Base-by-base conservation (phyloP, 2,888 invertebrate genomes). In the Phortica okadai region DNA sequence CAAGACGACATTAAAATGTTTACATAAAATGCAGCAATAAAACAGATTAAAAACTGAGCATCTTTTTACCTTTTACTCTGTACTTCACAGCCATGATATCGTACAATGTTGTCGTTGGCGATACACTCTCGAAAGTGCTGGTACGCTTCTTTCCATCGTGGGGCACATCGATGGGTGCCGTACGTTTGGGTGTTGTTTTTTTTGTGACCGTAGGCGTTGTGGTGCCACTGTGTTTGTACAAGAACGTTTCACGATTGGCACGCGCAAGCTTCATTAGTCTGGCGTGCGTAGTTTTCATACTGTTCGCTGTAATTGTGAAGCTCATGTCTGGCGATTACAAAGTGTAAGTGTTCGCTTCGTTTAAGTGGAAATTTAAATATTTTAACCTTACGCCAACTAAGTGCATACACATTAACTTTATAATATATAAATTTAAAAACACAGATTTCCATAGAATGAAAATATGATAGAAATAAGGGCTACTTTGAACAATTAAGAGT, bases 101-200 rank as follows among this genome's bases (percentile, higher is more conserved):
- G 76, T 97, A 97, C 91, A 97, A 97, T 91, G 95, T 97, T 21
- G 96, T 96, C 25, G 96, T 97, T 45, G 97, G 96, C 25, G 97
- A 97, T 89, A 97, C 96, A 0, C 93, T 96, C 64, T 96, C 96
- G 16, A 96, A 96, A 92, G 95, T 97, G 21, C 92, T 96, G 76
- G 93, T 95, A n/a, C 93, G 96, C 79, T 92, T 96, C 73, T 94
- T 95, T 67, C 92, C 91, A 76, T 89, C 91, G 14, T 91, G 91
- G 90, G 91, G 91, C 76, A 81, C 89, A 74, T 92, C 91, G 73
- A 92, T 92, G 92, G 91, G 92, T 66, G 89, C 91, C 14, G 91
- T 92, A 10, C 91, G 91, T 42, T 86, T 92, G 81, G 91, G 91
- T 78, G 92, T 96, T 74, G 95, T 96, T 25, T 93, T 95, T 58